Conservation (phyloP, 1,140 invertebrate genomes). For the Apis mellifera region DNA sequence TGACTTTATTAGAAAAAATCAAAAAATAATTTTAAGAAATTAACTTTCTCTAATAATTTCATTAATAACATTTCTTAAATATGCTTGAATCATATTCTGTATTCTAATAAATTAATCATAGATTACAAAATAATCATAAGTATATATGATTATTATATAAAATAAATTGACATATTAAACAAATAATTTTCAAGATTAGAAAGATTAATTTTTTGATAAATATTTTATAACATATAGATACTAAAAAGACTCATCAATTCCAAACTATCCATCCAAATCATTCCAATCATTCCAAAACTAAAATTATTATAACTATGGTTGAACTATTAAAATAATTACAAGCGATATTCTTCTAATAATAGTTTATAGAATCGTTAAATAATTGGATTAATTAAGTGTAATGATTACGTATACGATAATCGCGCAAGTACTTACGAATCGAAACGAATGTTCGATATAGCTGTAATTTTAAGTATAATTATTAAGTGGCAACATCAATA, state of each 20-base stretch:
- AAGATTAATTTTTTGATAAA: too few relatives aligned
- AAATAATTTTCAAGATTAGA: too few relatives aligned
- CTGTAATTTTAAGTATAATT: slow-evolving; percentile 17
- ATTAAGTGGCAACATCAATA: neutral
- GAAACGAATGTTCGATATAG: neutral
- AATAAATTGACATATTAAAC: too few relatives aligned
- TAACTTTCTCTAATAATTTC: too few relatives aligned
- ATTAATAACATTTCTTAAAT: too few relatives aligned
- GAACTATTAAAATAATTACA: neutral
- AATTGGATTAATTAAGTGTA: slow-evolving; percentile 9
- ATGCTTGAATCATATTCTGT: too few relatives aligned
- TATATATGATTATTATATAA: too few relatives aligned
- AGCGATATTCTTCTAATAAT: neutral
- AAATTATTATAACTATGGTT: neutral
- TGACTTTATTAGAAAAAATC: too few relatives aligned
- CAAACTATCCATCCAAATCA: too few relatives aligned
- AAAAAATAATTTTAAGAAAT: too few relatives aligned
- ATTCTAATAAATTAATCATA: too few relatives aligned
- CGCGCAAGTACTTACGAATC: slow-evolving; percentile 3
- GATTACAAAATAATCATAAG: too few relatives aligned
- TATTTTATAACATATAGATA: neutral
- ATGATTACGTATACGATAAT: neutral
- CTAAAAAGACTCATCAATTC: neutral
- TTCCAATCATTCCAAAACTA: neutral
- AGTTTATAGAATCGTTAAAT: slow-evolving; percentile 7